Evolutionary conservation across 1,140 invertebrate genomes (phyloP).

Genomic region (Pararge aegeria): DNA sequence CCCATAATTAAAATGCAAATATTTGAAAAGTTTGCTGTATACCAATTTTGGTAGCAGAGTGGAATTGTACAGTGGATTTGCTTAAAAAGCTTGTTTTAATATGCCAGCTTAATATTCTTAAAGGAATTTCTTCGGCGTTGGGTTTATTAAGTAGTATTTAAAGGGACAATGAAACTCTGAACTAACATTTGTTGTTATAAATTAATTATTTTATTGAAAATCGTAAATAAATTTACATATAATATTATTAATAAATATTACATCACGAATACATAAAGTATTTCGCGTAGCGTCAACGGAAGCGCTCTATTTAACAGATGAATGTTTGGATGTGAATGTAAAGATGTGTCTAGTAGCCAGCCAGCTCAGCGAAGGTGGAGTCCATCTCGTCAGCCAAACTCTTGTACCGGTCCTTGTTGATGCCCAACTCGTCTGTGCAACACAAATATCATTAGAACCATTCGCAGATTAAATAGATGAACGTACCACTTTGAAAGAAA

Average conservation of each 20-base stretch:
- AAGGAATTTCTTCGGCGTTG: too few species aligned
- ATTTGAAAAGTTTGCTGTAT: too few species aligned
- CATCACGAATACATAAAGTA: conserved; percentile 61
- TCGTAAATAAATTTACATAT: conserved; percentile 80
- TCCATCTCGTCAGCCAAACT: conserved; percentile 97
- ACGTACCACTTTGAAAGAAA: conserved; percentile 12
- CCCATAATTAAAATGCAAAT: too few species aligned
- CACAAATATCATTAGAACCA: conserved; percentile 18
- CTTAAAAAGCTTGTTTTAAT: too few species aligned
- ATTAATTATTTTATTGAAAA: conserved; percentile 80
- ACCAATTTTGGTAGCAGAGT: too few species aligned
- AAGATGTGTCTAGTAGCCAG: conserved; percentile 85
- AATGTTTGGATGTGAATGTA: conserved; percentile 45
- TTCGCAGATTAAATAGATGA: background rate
- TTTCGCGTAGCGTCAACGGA: conserved; percentile 41
- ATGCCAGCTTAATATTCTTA: too few species aligned
- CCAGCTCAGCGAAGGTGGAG: conserved; percentile 97
- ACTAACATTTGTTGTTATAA: conserved; percentile 55
- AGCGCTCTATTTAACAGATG: conserved; percentile 31
- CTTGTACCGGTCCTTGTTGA: conserved; percentile 99
- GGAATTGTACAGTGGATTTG: too few species aligned
- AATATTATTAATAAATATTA: conserved; percentile 79
- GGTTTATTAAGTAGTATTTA: background rate
- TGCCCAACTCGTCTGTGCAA: conserved; percentile 95
- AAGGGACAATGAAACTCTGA: background rate